A percentile compares a stretch with the other conserved stretches of the same genome.
Evolutionary conservation across 2,797 vertebrate genomes (phyloP).

Genomic region (Pelodytes ibericus): DNA sequence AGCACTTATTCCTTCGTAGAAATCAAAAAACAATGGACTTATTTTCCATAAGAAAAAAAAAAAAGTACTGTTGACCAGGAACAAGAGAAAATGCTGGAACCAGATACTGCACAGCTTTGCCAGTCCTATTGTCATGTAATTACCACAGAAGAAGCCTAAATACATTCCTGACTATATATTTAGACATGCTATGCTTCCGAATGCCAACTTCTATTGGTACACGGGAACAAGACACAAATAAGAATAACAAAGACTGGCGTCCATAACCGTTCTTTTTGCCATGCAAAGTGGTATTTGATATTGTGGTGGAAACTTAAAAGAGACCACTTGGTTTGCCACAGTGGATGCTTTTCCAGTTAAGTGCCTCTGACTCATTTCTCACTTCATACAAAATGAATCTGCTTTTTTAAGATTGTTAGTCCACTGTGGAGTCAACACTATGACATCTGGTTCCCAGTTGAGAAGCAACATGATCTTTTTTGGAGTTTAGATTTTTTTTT

Average conservation of each 20-base stretch:
- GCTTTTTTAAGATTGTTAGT: conserved; percentile 47
- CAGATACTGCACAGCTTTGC: not conserved
- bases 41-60: no score
- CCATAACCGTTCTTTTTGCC: conserved; percentile 37
- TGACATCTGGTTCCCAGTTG: conserved; percentile 54
- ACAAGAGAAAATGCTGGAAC: not conserved
- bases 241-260: conserved; percentile 54
- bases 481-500: conserved; percentile 19
- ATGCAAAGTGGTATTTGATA: conserved; percentile 50
- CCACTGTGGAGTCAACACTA: conserved; percentile 47
- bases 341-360: conserved; percentile 53
- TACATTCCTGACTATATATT: conserved; percentile 57
- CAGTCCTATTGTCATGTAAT: conserved; percentile 38
- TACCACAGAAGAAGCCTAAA: conserved; percentile 53
- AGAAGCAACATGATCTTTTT: conserved; percentile 55
- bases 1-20: no score
- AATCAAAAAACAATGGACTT: no score
- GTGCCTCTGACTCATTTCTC: conserved; percentile 50
- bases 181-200: conserved; percentile 58
- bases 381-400: conserved; percentile 56
- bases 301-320: conserved; percentile 45
- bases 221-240: conserved; percentile 60
- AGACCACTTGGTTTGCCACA: conserved; percentile 37
- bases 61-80: no score
- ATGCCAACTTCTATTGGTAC: conserved; percentile 47